Percentiles rank a stretch among this genome's conserved stretches.
Evolutionary conservation across 2,797 vertebrate genomes (phyloP).

Genomic region (Enteromius viviparus): DNA sequence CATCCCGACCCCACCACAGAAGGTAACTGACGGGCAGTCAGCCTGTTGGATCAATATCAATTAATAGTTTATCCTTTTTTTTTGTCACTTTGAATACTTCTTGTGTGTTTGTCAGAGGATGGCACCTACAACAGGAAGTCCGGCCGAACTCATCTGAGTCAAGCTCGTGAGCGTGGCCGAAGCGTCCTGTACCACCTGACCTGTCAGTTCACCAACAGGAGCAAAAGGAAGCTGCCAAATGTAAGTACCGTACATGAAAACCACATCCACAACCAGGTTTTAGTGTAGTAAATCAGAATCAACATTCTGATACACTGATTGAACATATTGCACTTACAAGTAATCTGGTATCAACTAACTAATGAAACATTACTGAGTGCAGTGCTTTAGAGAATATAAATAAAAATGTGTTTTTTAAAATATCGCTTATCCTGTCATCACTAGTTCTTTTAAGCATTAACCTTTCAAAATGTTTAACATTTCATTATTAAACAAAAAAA

Average conservation of each 20-base stretch:
- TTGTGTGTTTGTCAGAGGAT: constrained; percentile 63
- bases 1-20: constrained; percentile 72
- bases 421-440: too few relatives aligned
- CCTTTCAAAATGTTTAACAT: neutral
- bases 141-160: constrained; percentile 74
- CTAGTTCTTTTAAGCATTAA: neutral
- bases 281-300: constrained; percentile 3
- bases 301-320: neutral
- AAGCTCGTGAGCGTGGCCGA: constrained; percentile 76
- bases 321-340: neutral
- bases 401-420: neutral
- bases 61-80: neutral
- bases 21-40: constrained; percentile 70
- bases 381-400: neutral
- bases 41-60: neutral
- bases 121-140: constrained; percentile 76
- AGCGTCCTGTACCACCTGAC: constrained; percentile 82
- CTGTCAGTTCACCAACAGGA: constrained; percentile 79
- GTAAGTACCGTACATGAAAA: constrained; percentile 75
- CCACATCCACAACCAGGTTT: neutral
- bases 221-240: constrained; percentile 79
- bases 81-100: neutral
- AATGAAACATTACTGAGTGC: too few relatives aligned
- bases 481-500: neutral
- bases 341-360: neutral